Percentiles rank a stretch among this genome's conserved stretches.
phyloP scores from a whole-genome alignment of 2,888 invertebrate genomes.

The Eupelmus urozonus region DNA sequence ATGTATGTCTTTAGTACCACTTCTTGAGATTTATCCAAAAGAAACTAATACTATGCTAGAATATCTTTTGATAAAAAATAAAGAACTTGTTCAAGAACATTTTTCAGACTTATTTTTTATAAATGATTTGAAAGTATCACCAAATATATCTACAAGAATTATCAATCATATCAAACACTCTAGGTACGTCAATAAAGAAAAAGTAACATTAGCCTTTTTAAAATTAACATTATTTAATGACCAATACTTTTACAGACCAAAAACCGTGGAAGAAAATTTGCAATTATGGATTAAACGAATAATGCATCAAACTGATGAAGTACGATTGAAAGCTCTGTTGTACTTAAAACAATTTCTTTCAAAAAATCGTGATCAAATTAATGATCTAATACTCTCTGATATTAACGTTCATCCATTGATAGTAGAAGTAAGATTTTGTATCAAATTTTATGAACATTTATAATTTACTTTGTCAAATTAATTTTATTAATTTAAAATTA shows the following conservation, averaged over 20 bases:
- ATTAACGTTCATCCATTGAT: conserved; percentile 85
- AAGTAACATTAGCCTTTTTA: too few species aligned
- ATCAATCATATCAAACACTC: conserved; percentile 76
- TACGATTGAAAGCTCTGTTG: conserved; percentile 86
- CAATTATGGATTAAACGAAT: conserved; percentile 84
- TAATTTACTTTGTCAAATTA: not conserved
- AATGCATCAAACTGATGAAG: conserved; percentile 88
- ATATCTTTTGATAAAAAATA: conserved; percentile 87
- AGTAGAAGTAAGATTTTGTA: conserved; percentile 78
- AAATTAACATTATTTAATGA: not conserved
- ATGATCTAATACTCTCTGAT: conserved; percentile 85
- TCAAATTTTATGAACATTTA: conserved; percentile 4
- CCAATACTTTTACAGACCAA: conserved; percentile 76
- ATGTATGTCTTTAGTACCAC: conserved; percentile 87
- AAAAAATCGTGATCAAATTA: conserved; percentile 84
- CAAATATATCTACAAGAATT: conserved; percentile 83
- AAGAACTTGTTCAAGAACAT: conserved; percentile 82
- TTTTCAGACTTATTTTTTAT: conserved; percentile 92
- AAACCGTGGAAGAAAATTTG: conserved; percentile 82
- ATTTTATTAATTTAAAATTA: conserved; percentile 5
- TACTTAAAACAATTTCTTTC: conserved; percentile 85
- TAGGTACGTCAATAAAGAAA: too few species aligned
- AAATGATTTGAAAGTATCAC: conserved; percentile 83
- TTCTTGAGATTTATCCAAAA: conserved; percentile 83
- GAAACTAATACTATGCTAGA: conserved; percentile 88